Base-by-base conservation (phyloP, 2,113 vertebrate species). In the Marmota monax region DNA sequence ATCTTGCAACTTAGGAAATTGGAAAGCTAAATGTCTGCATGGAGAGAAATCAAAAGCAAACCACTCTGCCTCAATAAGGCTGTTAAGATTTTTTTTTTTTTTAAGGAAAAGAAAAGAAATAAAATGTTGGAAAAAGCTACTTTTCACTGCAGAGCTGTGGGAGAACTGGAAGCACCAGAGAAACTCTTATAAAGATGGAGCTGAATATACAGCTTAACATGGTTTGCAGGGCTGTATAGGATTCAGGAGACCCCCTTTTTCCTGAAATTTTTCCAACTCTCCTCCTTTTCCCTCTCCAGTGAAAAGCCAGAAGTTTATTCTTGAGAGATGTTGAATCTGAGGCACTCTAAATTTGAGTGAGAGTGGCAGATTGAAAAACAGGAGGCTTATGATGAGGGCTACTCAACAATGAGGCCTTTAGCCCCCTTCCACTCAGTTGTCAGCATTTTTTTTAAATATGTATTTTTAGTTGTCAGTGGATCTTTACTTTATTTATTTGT, bases 1-100 rank as follows among this genome's bases (percentile, higher is more conserved):
- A 72, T 85, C 10, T 53, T 88, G 82, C 48, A 97, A 45, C 77
- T 90, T 67, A 9, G 39, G 34, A 95, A 96, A 70, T 53, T 80
- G 65, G 88, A 78, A 92, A 48, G 88, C 84, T 76, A 74, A 83
- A n/a, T 95, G 53, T 94, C 69, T 86, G 5, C 23, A 63, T 92
- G 32, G 42, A 67, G 80, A 90, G 48, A 92, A 79, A 53, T 93
- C 53, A 63, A 76, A 90, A 84, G 42, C 56, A 95, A 84, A 87
- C 22, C 14, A 22, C 23, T 58, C 2, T 84, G 20, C 45, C 63
- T 96, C 45, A 61, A 8, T 76, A 87, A 82, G 94, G 17, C 67
- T 70, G 39, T 85, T 84, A 58, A 53, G 2, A 56, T 29, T 29
- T 69, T 88, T 63, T 61, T 18, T 16, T 29, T 34, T 67, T 83